A percentile compares a stretch with the other conserved stretches of the same genome.
Conservation (phyloP, 2,797 vertebrate species). For the Platyrinchus mystaceus region DNA sequence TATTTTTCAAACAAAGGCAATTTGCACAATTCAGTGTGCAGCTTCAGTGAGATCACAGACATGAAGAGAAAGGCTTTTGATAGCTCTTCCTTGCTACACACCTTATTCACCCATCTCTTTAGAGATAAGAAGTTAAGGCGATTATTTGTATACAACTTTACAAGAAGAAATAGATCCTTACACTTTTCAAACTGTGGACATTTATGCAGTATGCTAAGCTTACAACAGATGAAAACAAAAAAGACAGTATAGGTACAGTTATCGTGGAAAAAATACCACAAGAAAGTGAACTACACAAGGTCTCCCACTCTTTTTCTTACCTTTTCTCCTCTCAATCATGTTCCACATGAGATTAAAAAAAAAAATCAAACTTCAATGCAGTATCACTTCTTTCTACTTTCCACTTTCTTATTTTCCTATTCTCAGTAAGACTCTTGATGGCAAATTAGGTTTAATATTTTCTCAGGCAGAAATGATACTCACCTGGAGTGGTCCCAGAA, state of each 20-base stretch:
- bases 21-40: background rate
- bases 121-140: background rate
- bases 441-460: background rate
- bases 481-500: constrained; percentile 96
- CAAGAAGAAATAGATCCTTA: background rate
- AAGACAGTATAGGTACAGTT: background rate
- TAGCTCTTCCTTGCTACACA: background rate
- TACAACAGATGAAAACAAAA: background rate
- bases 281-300: background rate
- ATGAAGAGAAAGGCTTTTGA: background rate
- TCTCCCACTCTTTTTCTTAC: background rate
- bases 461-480: constrained; percentile 8
- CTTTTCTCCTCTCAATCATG: background rate
- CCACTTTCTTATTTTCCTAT: background rate
- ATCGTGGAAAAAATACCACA: background rate
- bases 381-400: background rate
- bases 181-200: background rate
- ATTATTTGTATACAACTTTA: background rate
- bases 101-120: background rate
- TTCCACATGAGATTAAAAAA: background rate
- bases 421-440: background rate
- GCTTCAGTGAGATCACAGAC: background rate
- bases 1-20: background rate
- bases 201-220: background rate
- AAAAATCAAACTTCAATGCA: background rate